Conservation (phyloP, 2,113 vertebrate genomes). For the Podarcis muralis region DNA sequence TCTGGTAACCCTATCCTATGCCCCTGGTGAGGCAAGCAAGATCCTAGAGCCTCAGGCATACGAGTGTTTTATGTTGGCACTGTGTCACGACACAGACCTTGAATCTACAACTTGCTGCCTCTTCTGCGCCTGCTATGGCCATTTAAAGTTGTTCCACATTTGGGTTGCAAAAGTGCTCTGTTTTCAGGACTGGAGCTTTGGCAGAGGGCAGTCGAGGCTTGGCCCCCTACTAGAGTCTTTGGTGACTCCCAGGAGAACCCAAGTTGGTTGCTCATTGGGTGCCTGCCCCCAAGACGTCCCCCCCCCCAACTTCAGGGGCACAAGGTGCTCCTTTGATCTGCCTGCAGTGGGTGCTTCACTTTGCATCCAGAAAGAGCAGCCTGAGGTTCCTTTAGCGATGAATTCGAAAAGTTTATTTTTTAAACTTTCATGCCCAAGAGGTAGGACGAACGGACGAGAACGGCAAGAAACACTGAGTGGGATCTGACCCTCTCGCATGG, state of each 20-base stretch:
- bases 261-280: too few relatives aligned
- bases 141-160: neutral
- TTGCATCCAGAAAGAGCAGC: neutral
- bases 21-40: too few relatives aligned
- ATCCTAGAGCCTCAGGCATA: too few relatives aligned
- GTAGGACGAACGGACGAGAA: neutral
- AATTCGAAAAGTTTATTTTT: too few relatives aligned
- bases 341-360: neutral
- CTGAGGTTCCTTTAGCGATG: neutral
- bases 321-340: neutral
- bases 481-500: too few relatives aligned
- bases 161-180: neutral
- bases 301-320: neutral
- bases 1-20: too few relatives aligned
- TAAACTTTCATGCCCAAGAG: neutral
- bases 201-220: neutral
- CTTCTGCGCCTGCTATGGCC: too few relatives aligned
- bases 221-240: too few relatives aligned
- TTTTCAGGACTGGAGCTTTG: neutral
- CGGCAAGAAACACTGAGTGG: neutral
- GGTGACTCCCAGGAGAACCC: too few relatives aligned
- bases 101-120: too few relatives aligned
- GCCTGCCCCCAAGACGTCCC: neutral
- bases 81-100: too few relatives aligned
- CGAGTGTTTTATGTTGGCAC: too few relatives aligned